Evolutionary conservation across 2,797 vertebrate genomes (phyloP).

Genomic region (Arctocebus calabarensis): DNA sequence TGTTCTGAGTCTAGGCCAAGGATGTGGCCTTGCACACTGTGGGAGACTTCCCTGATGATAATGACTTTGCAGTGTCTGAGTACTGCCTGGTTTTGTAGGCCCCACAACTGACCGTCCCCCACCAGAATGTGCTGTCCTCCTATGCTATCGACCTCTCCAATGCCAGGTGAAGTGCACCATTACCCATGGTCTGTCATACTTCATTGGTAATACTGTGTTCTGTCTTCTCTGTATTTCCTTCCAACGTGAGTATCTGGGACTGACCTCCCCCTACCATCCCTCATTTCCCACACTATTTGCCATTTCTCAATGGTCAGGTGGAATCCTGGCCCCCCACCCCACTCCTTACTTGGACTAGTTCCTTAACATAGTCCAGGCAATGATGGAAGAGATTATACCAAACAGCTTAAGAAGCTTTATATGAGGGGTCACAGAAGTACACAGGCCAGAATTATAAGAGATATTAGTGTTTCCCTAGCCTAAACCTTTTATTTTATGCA

Average conservation of each 20-base stretch:
- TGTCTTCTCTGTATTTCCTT: background rate
- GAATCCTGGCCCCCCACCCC: background rate
- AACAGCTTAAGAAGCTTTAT: background rate
- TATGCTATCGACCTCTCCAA: background rate
- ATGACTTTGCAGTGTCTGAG: background rate
- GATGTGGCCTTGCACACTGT: background rate
- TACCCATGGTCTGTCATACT: background rate
- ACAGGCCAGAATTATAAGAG: background rate
- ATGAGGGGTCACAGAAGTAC: background rate
- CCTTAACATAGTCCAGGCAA: background rate
- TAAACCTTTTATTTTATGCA: background rate
- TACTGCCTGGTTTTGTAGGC: background rate
- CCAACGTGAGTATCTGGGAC: background rate
- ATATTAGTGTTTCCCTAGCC: background rate
- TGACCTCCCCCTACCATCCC: background rate
- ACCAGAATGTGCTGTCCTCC: background rate
- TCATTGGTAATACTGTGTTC: background rate
- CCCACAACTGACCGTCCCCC: background rate
- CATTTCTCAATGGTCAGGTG: background rate
- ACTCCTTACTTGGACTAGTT: background rate
- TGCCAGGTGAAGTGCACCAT: background rate
- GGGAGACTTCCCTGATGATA: background rate
- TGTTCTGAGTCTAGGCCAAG: background rate
- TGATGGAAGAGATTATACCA: background rate
- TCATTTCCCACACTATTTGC: background rate